Conservation (phyloP, 1,140 invertebrate genomes). For the Orchestia grillus region DNA sequence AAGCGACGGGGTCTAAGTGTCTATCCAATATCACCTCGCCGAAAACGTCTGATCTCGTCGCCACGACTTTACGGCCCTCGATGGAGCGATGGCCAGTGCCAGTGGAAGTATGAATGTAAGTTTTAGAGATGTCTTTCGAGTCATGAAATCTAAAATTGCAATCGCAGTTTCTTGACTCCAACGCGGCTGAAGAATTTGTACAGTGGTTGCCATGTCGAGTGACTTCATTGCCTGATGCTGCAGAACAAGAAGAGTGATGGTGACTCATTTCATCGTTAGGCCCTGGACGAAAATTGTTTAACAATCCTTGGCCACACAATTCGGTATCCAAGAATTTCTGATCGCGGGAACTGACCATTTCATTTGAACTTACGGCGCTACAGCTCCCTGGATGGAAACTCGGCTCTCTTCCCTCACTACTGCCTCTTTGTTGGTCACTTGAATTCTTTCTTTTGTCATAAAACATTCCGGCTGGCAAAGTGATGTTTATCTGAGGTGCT, state of each 20-base stretch:
- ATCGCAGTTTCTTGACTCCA: neutral
- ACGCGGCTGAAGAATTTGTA: neutral
- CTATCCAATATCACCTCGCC: neutral
- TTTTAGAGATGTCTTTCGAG: neutral
- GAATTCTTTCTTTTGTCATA: neutral
- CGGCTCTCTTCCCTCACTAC: neutral
- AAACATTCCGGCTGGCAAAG: conserved; percentile 30
- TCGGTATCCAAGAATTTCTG: neutral
- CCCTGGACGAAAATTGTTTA: neutral
- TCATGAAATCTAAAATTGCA: neutral
- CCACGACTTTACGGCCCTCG: neutral
- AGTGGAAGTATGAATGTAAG: neutral
- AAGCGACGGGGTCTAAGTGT: neutral
- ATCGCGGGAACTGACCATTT: neutral
- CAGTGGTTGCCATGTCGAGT: neutral
- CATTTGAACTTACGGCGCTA: neutral
- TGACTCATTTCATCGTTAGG: neutral
- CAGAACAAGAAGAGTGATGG: neutral
- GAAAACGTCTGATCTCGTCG: neutral
- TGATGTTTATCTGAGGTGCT: conserved; percentile 19
- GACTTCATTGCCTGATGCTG: neutral
- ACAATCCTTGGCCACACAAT: neutral
- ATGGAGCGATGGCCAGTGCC: neutral
- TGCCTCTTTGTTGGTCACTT: neutral
- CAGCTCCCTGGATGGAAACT: neutral